Evolutionary conservation across 2,888 invertebrate species (phyloP).

Genomic region (Strigamia crassipes): DNA sequence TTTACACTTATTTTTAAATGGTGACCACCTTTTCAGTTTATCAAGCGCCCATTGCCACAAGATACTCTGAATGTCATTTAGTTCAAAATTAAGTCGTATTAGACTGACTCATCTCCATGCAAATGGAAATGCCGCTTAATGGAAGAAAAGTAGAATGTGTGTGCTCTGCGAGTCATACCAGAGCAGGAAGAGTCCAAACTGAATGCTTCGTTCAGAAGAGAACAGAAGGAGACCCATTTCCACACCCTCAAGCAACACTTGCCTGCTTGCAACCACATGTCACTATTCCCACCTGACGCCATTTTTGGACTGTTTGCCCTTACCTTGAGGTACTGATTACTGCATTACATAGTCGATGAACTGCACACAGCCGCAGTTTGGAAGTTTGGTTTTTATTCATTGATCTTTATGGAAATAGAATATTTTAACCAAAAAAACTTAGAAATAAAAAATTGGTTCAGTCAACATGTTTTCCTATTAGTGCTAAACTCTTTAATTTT

Average conservation of each 20-base stretch:
- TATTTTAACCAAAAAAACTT: too few species aligned
- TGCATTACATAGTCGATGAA: neutral
- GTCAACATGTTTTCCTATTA: too few species aligned
- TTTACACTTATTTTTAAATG: too few species aligned
- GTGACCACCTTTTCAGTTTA: neutral
- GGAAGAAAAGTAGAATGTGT: neutral
- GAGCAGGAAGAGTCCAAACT: slow-evolving; percentile 13
- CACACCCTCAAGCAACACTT: slow-evolving; percentile 10
- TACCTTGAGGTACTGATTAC: slow-evolving; percentile 6
- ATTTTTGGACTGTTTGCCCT: slow-evolving; percentile 22
- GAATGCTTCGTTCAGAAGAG: neutral
- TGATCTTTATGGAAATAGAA: neutral
- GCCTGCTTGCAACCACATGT: slow-evolving; percentile 28
- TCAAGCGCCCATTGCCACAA: neutral
- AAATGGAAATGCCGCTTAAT: slow-evolving; percentile 31
- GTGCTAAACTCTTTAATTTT: too few species aligned
- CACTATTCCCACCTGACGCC: slow-evolving; percentile 23
- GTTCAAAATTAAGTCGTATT: slow-evolving; percentile 27
- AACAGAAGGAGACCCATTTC: neutral
- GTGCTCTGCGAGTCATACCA: neutral
- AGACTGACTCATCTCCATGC: slow-evolving; percentile 27
- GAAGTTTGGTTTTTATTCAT: neutral
- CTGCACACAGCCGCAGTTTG: neutral
- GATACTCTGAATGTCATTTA: neutral
- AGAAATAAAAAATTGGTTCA: too few species aligned